Evolutionary conservation across 2,113 vertebrate species (phyloP).

Genomic region (Percina caprodes): DNA sequence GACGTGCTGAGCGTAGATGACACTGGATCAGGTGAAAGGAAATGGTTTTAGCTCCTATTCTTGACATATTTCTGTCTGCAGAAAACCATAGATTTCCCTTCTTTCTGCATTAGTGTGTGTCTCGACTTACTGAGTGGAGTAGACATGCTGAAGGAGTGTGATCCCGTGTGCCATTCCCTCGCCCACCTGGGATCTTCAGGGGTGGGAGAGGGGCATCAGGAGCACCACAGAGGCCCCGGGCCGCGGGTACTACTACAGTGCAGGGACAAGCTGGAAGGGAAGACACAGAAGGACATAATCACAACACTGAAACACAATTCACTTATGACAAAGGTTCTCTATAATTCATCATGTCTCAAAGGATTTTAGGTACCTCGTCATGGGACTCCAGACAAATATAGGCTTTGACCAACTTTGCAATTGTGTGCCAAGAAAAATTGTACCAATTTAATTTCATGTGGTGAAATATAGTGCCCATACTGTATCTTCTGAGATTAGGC

Average conservation of each 20-base stretch:
- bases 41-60: background rate
- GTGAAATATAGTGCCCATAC: background rate
- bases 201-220: slow-evolving; percentile 99
- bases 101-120: background rate
- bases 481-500: background rate
- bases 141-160: slow-evolving; percentile 96
- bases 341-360: background rate
- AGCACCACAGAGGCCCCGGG: slow-evolving; percentile 99
- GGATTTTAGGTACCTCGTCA: background rate
- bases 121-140: slow-evolving; percentile 90
- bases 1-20: background rate
- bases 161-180: slow-evolving; percentile 99
- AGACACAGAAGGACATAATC: background rate
- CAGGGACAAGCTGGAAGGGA: slow-evolving; percentile 87
- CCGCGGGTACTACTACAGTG: slow-evolving; percentile 97
- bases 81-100: background rate
- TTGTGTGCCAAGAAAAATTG: background rate
- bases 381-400: background rate
- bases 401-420: background rate
- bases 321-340: background rate
- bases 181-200: slow-evolving; percentile 99
- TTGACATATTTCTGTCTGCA: background rate
- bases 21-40: slow-evolving; percentile 49
- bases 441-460: background rate
- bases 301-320: background rate